Evolutionary conservation across 1,140 invertebrate genomes (phyloP).

Genomic region (Phenacoccus solenopsis): DNA sequence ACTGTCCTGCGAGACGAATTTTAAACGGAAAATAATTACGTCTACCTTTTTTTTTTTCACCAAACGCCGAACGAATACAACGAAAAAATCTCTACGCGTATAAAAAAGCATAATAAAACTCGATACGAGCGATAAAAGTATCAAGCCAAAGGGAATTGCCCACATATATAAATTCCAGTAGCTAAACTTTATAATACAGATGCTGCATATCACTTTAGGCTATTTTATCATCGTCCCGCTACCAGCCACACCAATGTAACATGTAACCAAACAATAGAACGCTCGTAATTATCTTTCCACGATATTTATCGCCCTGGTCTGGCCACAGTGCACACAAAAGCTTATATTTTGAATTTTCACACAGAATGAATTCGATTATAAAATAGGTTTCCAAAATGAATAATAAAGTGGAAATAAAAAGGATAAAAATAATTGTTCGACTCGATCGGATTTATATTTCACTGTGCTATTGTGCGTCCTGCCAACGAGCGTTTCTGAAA

Average conservation of each 20-base stretch:
- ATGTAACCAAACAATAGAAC: background rate
- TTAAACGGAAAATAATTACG: conserved; percentile 2
- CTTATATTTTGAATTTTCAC: background rate
- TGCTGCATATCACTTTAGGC: background rate
- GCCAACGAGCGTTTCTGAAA: no score
- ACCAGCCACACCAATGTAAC: background rate
- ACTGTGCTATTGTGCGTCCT: no score
- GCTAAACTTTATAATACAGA: background rate
- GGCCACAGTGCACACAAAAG: background rate
- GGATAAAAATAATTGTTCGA: background rate
- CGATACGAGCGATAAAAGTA: background rate
- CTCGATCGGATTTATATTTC: background rate
- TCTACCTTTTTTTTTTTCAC: background rate
- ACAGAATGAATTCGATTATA: background rate
- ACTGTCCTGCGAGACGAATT: background rate
- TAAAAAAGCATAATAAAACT: background rate
- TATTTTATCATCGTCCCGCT: background rate
- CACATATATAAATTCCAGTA: background rate
- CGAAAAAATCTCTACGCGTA: background rate
- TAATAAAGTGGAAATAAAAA: background rate
- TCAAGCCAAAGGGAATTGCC: background rate
- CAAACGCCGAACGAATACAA: background rate
- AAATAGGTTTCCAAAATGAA: background rate
- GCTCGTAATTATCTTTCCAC: background rate
- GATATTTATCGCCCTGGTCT: background rate